These are phyloP conservation scores for Xanthia togata DNA, from an alignment of 2,888 invertebrate species.

Conservation along the genomic window DNA sequence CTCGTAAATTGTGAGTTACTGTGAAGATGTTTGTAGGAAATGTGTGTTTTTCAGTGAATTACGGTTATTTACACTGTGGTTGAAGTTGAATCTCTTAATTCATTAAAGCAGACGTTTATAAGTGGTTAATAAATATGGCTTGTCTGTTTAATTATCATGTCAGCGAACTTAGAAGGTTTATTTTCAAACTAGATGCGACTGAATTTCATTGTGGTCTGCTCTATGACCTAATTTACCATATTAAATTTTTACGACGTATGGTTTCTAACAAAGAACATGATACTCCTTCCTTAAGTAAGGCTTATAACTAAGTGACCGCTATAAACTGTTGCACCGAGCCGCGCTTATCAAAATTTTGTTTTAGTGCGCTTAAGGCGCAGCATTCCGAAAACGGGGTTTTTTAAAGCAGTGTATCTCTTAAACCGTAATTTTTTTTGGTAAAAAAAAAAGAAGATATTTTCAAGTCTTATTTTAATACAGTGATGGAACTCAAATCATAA, in stretches of 20 bases:
- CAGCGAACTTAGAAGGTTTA: neutral
- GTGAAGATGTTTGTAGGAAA: conserved; percentile 22
- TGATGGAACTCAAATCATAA: too few species aligned
- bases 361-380: too few species aligned
- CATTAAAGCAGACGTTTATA: conserved; percentile 35
- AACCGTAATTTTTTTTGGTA: too few species aligned
- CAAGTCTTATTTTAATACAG: too few species aligned
- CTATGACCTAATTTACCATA: neutral
- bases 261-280: neutral
- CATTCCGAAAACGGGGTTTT: too few species aligned
- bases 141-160: conserved; percentile 5
- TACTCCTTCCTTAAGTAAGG: too few species aligned
- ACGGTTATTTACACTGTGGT: conserved; percentile 29
- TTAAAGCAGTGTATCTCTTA: too few species aligned
- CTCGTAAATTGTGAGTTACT: conserved; percentile 45
- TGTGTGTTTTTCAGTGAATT: conserved; percentile 40
- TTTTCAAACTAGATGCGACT: neutral
- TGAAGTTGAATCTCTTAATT: conserved; percentile 21
- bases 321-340: too few species aligned
- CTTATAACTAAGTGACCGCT: too few species aligned
- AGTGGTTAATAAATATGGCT: conserved; percentile 11
- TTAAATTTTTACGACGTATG: neutral
- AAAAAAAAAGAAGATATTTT: too few species aligned
- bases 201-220: neutral
- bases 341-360: too few species aligned